These are phyloP conservation scores for Drosophila buzzatii DNA, from an alignment of 2,888 invertebrate genomes.

Conservation along the genomic window DNA sequence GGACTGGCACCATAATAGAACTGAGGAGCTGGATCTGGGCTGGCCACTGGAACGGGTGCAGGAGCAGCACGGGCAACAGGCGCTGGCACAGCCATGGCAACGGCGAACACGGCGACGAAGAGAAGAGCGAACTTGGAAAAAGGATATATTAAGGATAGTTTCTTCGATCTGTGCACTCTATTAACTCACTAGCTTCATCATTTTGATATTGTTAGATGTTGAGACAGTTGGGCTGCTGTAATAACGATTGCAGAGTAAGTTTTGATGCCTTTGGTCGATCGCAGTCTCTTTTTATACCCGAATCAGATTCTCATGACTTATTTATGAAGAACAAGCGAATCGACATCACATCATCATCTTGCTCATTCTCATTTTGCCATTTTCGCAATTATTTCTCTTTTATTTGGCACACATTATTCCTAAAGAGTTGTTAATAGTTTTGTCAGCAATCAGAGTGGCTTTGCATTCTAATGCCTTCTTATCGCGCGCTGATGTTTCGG, in stretches of 20 bases:
- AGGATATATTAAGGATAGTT: not conserved
- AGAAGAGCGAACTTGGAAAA: slow-evolving; percentile 71
- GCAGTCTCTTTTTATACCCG: slow-evolving; percentile 66
- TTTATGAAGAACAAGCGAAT: slow-evolving; percentile 51
- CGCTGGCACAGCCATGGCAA: slow-evolving; percentile 74
- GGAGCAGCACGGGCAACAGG: slow-evolving; percentile 74
- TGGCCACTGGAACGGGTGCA: slow-evolving; percentile 69
- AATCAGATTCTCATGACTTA: slow-evolving; percentile 62
- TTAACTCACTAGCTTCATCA: slow-evolving; percentile 81
- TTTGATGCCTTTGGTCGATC: slow-evolving; percentile 57
- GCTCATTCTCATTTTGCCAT: slow-evolving; percentile 2
- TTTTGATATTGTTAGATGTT: slow-evolving; percentile 58
- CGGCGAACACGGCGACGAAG: slow-evolving; percentile 79
- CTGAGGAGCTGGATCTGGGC: slow-evolving; percentile 77
- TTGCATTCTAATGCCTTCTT: slow-evolving; percentile 72
- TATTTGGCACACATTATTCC: slow-evolving; percentile 45
- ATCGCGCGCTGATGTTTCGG: slow-evolving; percentile 47
- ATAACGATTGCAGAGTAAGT: slow-evolving; percentile 53
- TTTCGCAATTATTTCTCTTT: slow-evolving; percentile 46
- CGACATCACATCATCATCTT: slow-evolving; percentile 9
- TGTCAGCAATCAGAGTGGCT: slow-evolving; percentile 43
- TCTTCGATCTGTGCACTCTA: not conserved
- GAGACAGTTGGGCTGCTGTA: slow-evolving; percentile 50
- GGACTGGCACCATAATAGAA: slow-evolving; percentile 77
- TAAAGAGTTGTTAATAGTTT: slow-evolving; percentile 57